A percentile compares a stretch with the other conserved stretches of the same genome.
Evolutionary conservation across 2,888 invertebrate species (phyloP).

Genomic region (Lymantria monacha): DNA sequence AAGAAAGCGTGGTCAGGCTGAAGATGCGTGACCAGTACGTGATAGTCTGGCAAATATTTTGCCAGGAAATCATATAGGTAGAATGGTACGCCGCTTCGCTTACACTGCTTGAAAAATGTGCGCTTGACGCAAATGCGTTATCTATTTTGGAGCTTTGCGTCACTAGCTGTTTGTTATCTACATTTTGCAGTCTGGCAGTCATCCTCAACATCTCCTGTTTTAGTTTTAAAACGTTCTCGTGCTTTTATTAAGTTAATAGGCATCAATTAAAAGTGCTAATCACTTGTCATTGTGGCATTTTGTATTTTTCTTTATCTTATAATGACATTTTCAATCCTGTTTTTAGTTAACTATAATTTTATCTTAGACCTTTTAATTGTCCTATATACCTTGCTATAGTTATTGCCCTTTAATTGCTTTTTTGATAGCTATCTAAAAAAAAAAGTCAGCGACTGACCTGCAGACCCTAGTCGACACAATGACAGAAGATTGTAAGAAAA

Average conservation of each 20-base stretch:
- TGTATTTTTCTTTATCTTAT: too few relatives aligned
- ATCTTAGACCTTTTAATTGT: too few relatives aligned
- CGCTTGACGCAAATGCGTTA: slow-evolving; percentile 81
- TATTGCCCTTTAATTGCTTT: too few relatives aligned
- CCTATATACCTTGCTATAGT: too few relatives aligned
- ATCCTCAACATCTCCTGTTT: slow-evolving; percentile 50
- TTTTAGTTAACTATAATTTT: too few relatives aligned
- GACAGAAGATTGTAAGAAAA: too few relatives aligned
- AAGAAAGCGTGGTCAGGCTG: slow-evolving; percentile 53
- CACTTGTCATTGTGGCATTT: too few relatives aligned
- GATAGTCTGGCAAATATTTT: slow-evolving; percentile 63
- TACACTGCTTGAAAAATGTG: slow-evolving; percentile 75
- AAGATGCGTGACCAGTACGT: slow-evolving; percentile 55
- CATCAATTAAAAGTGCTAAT: slow-evolving; percentile 5
- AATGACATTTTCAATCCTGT: too few relatives aligned
- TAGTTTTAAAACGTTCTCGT: slow-evolving; percentile 30
- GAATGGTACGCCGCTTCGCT: slow-evolving; percentile 65
- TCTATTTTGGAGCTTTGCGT: slow-evolving; percentile 80
- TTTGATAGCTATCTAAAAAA: too few relatives aligned
- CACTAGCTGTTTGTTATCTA: slow-evolving; percentile 71
- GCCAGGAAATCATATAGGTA: slow-evolving; percentile 70
- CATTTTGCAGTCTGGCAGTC: slow-evolving; percentile 72
- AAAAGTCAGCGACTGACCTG: too few relatives aligned
- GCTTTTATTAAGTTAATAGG: slow-evolving; percentile 7
- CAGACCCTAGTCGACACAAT: too few relatives aligned